These are phyloP conservation scores for Mylabris phalerata DNA, from an alignment of 1,140 invertebrate genomes.

Conservation along the genomic window DNA sequence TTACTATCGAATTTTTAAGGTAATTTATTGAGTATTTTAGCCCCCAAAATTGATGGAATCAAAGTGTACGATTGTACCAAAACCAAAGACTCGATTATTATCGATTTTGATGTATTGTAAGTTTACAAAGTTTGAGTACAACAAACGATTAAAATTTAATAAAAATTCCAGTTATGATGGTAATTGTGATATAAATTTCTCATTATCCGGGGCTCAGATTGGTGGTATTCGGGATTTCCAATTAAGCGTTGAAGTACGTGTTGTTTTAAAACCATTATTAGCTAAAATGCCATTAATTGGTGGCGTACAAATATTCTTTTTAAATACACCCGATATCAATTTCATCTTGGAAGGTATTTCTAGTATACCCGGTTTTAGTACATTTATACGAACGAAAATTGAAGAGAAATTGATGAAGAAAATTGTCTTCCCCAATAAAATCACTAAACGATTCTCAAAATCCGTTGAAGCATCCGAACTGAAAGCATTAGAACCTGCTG, in stretches of 20 bases:
- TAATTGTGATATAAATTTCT: slow-evolving; percentile 86
- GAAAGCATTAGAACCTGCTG: slow-evolving; percentile 80
- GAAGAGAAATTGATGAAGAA: slow-evolving; percentile 78
- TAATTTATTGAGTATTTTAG: slow-evolving; percentile 45
- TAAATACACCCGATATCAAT: slow-evolving; percentile 89
- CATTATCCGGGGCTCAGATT: slow-evolving; percentile 63
- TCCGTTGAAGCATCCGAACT: slow-evolving; percentile 68
- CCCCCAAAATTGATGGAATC: slow-evolving; percentile 86
- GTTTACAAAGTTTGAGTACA: slow-evolving; percentile 34
- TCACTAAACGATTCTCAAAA: slow-evolving; percentile 73
- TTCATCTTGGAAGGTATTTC: slow-evolving; percentile 90
- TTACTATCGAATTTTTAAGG: neutral
- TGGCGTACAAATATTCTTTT: slow-evolving; percentile 86
- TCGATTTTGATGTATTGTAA: slow-evolving; percentile 90
- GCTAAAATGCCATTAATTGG: slow-evolving; percentile 80
- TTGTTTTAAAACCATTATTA: slow-evolving; percentile 90
- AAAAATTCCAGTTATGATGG: slow-evolving; percentile 71
- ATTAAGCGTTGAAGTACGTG: slow-evolving; percentile 76
- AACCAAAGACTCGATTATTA: slow-evolving; percentile 85
- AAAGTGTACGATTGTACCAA: slow-evolving; percentile 90
- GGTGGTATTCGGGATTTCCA: slow-evolving; percentile 89
- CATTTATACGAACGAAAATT: slow-evolving; percentile 77
- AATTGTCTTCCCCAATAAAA: slow-evolving; percentile 88
- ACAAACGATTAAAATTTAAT: slow-evolving; percentile 15
- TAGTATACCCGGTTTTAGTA: slow-evolving; percentile 87